phyloP scores from a whole-genome alignment of 2,888 invertebrate species.

The Caenorhabditis sulstoni region DNA sequence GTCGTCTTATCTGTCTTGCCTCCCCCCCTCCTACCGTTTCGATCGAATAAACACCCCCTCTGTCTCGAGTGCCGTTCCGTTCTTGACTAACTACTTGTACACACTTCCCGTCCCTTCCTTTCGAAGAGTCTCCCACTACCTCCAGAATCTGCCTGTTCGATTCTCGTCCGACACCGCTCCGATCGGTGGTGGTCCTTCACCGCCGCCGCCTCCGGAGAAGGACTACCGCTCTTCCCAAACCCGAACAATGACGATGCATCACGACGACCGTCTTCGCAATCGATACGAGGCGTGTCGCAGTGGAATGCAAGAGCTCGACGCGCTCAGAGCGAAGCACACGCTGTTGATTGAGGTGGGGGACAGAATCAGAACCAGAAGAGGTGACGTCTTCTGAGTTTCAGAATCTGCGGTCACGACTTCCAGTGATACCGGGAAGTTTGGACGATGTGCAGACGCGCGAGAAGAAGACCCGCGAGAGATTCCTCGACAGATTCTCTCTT shows the following conservation, averaged over 20 bases:
- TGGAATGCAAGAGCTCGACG: slow-evolving; percentile 67
- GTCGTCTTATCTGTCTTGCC: slow-evolving; percentile 33
- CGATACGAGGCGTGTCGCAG: slow-evolving; percentile 67
- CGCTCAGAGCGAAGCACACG: slow-evolving; percentile 61
- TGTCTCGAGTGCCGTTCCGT: slow-evolving; percentile 34
- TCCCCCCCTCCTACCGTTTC: slow-evolving; percentile 33
- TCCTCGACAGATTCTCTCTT: slow-evolving; percentile 62
- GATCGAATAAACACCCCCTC: slow-evolving; percentile 50
- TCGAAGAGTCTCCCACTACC: neutral
- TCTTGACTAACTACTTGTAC: slow-evolving; percentile 48
- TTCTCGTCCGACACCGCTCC: slow-evolving; percentile 35
- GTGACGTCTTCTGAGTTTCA: slow-evolving; percentile 19
- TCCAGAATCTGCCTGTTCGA: slow-evolving; percentile 40
- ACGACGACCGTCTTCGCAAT: slow-evolving; percentile 59
- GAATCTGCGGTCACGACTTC: slow-evolving; percentile 64
- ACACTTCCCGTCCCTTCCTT: slow-evolving; percentile 14
- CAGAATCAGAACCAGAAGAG: too few species aligned
- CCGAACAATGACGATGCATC: slow-evolving; percentile 46
- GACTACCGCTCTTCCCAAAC: slow-evolving; percentile 16
- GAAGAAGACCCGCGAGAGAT: slow-evolving; percentile 51
- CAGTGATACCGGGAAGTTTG: slow-evolving; percentile 64
- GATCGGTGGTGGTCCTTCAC: slow-evolving; percentile 50
- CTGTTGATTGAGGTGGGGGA: slow-evolving; percentile 61
- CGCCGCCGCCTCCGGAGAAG: slow-evolving; percentile 54
- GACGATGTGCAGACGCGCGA: slow-evolving; percentile 63